phyloP scores from a whole-genome alignment of 2,113 vertebrate species.

The Agapornis roseicollis region DNA sequence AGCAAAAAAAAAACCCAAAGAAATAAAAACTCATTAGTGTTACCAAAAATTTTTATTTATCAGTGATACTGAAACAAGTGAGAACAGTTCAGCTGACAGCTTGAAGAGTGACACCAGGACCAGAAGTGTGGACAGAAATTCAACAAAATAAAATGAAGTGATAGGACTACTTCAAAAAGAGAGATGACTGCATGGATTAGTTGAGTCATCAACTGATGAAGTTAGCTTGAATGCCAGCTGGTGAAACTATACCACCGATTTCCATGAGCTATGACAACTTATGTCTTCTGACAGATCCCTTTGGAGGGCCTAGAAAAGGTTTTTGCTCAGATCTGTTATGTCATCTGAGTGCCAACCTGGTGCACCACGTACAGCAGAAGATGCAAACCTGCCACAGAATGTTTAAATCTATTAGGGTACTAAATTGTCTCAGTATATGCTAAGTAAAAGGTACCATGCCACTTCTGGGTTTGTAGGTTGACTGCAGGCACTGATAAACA shows the following conservation, averaged over 20 bases:
- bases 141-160: neutral
- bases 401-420: neutral
- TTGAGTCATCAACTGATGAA: neutral
- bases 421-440: neutral
- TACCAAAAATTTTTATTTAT: neutral
- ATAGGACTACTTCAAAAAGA: neutral
- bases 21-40: neutral
- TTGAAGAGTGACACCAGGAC: neutral
- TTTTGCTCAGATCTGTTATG: neutral
- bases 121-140: neutral
- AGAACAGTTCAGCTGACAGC: neutral
- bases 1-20: neutral
- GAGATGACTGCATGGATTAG: neutral
- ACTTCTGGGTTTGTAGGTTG: neutral
- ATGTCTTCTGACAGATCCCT: neutral
- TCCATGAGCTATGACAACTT: neutral
- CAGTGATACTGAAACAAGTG: neutral
- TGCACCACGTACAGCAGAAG: accelerated
- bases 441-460: neutral
- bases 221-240: neutral
- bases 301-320: neutral
- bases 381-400: neutral
- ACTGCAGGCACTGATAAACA: neutral
- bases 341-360: neutral
- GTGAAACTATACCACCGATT: neutral